These are phyloP conservation scores for Rhagonycha lutea DNA, from an alignment of 2,888 invertebrate species.

Conservation along the genomic window DNA sequence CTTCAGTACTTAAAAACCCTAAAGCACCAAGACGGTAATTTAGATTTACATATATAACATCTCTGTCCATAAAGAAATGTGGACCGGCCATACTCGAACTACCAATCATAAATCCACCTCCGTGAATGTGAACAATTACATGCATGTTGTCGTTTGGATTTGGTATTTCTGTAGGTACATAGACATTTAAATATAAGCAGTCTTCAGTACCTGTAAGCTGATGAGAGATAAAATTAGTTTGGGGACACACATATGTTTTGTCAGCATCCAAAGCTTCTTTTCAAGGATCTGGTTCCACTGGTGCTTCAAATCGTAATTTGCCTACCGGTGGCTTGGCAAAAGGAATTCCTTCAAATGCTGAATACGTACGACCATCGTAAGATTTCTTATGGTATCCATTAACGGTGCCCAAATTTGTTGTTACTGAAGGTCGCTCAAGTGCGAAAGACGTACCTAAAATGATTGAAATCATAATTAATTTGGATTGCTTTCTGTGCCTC, in stretches of 20 bases:
- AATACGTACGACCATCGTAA: too few species aligned
- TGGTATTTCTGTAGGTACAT: slow-evolving; percentile 45
- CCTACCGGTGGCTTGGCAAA: too few species aligned
- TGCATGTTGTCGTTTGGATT: slow-evolving; percentile 48
- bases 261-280: slow-evolving; percentile 34
- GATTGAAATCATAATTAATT: too few species aligned
- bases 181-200: too few species aligned
- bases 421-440: too few species aligned
- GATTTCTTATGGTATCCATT: slow-evolving; percentile 5
- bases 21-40: slow-evolving; percentile 47
- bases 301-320: slow-evolving; percentile 39
- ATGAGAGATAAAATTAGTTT: slow-evolving; percentile 14
- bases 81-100: slow-evolving; percentile 54
- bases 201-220: slow-evolving; percentile 58
- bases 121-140: slow-evolving; percentile 56
- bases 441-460: too few species aligned
- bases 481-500: too few species aligned
- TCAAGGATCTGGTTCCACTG: background rate
- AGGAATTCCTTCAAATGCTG: too few species aligned
- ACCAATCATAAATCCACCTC: slow-evolving; percentile 55
- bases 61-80: slow-evolving; percentile 50
- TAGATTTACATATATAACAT: slow-evolving; percentile 47
- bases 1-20: slow-evolving; percentile 50
- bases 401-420: background rate
- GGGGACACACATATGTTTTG: slow-evolving; percentile 39